These are phyloP conservation scores for Trogon melanurus DNA, from an alignment of 2,113 vertebrate species.

Conservation along the genomic window DNA sequence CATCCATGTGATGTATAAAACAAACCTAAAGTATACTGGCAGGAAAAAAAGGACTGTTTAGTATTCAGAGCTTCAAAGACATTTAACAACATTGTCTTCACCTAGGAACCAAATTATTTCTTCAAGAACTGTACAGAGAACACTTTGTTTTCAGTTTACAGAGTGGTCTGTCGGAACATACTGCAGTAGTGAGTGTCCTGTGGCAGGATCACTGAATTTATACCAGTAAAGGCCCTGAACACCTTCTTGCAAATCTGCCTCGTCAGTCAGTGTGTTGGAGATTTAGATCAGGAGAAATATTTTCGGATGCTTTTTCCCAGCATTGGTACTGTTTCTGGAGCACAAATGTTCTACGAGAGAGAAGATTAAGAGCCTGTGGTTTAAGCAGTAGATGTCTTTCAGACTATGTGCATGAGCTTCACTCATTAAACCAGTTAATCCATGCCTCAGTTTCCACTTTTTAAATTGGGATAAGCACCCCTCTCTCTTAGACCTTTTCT, in stretches of 20 bases:
- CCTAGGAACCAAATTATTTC: slow-evolving; percentile 48
- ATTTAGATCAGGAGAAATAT: neutral
- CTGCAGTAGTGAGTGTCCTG: neutral
- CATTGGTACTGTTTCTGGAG: neutral
- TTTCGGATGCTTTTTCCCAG: neutral
- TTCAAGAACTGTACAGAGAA: slow-evolving; percentile 29
- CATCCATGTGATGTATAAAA: slow-evolving; percentile 14
- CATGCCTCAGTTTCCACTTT: neutral
- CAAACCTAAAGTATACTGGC: neutral
- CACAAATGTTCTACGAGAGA: neutral
- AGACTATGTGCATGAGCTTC: neutral
- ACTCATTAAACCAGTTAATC: neutral
- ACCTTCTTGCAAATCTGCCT: neutral
- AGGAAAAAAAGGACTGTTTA: slow-evolving; percentile 12
- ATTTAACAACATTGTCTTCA: slow-evolving; percentile 35
- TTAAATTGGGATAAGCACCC: neutral
- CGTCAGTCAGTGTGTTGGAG: neutral
- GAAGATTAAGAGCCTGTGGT: neutral
- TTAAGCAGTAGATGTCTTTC: neutral
- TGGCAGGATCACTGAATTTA: neutral
- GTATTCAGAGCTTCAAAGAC: slow-evolving; percentile 34
- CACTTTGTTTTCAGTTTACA: slow-evolving; percentile 40
- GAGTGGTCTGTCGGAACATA: neutral
- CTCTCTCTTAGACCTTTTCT: neutral
- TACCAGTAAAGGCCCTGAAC: neutral